A percentile compares a stretch with the other conserved stretches of the same genome.
phyloP scores from a whole-genome alignment of 2,797 vertebrate genomes.

The Ptychobarbus kaznakovi region DNA sequence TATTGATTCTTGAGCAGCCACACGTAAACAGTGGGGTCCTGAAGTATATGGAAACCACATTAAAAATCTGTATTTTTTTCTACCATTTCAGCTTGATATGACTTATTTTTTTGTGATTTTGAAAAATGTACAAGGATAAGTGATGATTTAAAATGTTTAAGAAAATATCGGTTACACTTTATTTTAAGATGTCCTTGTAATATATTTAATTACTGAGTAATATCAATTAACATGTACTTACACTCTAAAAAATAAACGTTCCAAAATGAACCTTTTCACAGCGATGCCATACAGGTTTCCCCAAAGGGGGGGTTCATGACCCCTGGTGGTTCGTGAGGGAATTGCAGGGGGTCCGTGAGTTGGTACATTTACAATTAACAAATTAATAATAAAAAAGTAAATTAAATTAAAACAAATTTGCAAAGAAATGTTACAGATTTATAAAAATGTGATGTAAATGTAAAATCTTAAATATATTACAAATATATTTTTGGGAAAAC shows the following conservation, averaged over 20 bases:
- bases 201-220: background rate
- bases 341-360: too few species aligned
- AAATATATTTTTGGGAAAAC: too few species aligned
- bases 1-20: constrained; percentile 16
- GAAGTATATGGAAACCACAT: background rate
- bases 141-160: too few species aligned
- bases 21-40: background rate
- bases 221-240: background rate
- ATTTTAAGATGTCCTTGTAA: background rate
- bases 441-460: too few species aligned
- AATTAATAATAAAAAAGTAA: too few species aligned
- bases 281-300: background rate
- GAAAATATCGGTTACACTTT: background rate
- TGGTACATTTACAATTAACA: too few species aligned
- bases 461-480: too few species aligned
- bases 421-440: too few species aligned
- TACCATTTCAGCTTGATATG: background rate
- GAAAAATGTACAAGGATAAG: background rate
- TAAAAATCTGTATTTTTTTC: background rate
- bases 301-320: too few species aligned
- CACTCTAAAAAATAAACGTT: background rate
- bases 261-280: background rate
- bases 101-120: background rate
- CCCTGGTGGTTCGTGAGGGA: too few species aligned
- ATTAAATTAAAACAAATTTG: too few species aligned